Evolutionary conservation across 1,140 invertebrate species (phyloP).

Genomic region (Lycorma delicatula): DNA sequence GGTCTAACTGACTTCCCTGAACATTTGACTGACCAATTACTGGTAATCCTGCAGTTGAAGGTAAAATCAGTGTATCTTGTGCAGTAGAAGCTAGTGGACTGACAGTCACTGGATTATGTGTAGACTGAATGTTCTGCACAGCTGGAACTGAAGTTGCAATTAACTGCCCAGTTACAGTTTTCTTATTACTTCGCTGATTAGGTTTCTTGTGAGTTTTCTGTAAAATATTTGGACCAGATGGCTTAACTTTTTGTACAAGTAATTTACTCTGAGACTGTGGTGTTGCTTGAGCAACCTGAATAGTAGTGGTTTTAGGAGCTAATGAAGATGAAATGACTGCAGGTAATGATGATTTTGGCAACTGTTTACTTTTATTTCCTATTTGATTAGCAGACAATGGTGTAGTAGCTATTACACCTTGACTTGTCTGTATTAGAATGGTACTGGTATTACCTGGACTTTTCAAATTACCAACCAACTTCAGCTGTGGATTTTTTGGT

Average conservation of each 20-base stretch:
- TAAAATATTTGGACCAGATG: slow-evolving; percentile 20
- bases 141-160: background rate
- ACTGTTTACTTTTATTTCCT: background rate
- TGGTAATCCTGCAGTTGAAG: background rate
- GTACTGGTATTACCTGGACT: background rate
- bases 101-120: background rate
- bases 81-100: background rate
- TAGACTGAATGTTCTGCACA: too few relatives aligned
- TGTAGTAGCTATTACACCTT: slow-evolving; percentile 2
- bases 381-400: background rate
- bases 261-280: background rate
- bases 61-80: background rate
- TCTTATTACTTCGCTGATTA: background rate
- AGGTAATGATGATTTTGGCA: background rate
- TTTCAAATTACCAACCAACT: background rate
- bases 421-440: slow-evolving; percentile 11
- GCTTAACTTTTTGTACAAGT: slow-evolving; percentile 11
- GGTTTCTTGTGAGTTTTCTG: slow-evolving; percentile 19
- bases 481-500: slow-evolving; percentile 6
- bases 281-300: background rate
- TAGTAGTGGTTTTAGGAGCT: slow-evolving; percentile 5
- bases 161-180: background rate
- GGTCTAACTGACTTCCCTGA: background rate
- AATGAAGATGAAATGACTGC: background rate
- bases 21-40: slow-evolving; percentile 1